Evolutionary conservation across 2,888 invertebrate species (phyloP), one percentile per base, ranked within the genome.

Genomic region (Scaptomyza cyrtandrae): DNA sequence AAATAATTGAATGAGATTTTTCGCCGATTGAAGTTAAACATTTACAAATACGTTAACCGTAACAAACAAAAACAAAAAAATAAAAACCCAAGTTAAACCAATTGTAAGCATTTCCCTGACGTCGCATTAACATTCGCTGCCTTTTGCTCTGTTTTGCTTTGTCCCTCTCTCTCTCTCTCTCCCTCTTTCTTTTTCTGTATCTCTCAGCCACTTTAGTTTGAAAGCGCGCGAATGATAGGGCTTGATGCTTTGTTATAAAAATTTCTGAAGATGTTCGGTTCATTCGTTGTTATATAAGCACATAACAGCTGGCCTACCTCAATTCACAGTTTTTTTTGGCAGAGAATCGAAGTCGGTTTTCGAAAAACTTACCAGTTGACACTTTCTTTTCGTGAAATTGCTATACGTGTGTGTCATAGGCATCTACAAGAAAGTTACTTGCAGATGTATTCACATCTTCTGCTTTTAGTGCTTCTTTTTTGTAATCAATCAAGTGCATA

Each of bases 91-190:
- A 39, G 6, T 41, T 37, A 58, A 66, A 61, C 41, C 65, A 68
- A 87, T 81, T 85, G 82, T 85, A 65, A 77, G 65, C 73, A 69
- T 81, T 84, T 86, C 71, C 56, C 76, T 76, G 73, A 69, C 74
- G 56, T 65, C 71, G 56, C 52, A 52, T 53, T 52, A 19, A 45
- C 67, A 9, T 31, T 45, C 24, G 2, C n/a, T 57, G 29, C 43
- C 57, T 39, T 16, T 41, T 14, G 57, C 37, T 29, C 39, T 37
- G n/a, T 1, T 37, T 37, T 10, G 35, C 14, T 44, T 19, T 52
- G 7, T 29, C 11, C 37, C 44, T 44, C 50, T 19, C 16, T 6
- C 14, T 9, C 44, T 44, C 50, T 19, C 16, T 6, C 14, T 9
- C 14, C 41, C 46, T 1, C 43, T 29, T 19, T 9, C 29, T 11